phyloP scores from a whole-genome alignment of 2,797 vertebrate species.

The Mallotus villosus region DNA sequence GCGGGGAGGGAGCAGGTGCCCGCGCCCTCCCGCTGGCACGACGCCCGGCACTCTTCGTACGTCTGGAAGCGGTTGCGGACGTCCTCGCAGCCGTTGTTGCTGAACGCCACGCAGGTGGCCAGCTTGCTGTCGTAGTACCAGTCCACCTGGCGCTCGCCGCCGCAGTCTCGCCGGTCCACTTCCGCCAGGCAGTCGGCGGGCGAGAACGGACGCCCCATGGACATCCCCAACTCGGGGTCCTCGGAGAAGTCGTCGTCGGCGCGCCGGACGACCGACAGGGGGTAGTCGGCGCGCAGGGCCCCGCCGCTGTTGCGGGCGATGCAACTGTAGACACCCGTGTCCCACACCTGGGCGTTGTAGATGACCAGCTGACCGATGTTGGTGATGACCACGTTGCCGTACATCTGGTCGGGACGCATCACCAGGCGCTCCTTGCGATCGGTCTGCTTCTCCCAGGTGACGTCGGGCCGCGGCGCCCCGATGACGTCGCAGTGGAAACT shows the following conservation, averaged over 20 bases:
- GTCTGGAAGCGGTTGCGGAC: slow-evolving; percentile 87
- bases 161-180: slow-evolving; percentile 77
- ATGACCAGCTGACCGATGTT: slow-evolving; percentile 96
- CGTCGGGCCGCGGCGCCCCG: slow-evolving; percentile 84
- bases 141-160: slow-evolving; percentile 75
- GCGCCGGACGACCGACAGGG: slow-evolving; percentile 83
- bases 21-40: slow-evolving; percentile 80
- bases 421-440: slow-evolving; percentile 83
- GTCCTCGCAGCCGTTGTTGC: slow-evolving; percentile 81
- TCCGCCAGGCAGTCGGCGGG: slow-evolving; percentile 82
- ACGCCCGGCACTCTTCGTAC: slow-evolving; percentile 86
- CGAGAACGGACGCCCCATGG: slow-evolving; percentile 71
- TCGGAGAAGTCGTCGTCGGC: slow-evolving; percentile 72
- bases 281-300: slow-evolving; percentile 87
- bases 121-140: slow-evolving; percentile 87
- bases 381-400: slow-evolving; percentile 94
- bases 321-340: slow-evolving; percentile 93
- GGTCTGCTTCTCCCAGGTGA: slow-evolving; percentile 96
- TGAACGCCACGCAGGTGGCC: slow-evolving; percentile 85
- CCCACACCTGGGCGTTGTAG: slow-evolving; percentile 89
- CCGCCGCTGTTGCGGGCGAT: slow-evolving; percentile 85
- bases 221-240: slow-evolving; percentile 57
- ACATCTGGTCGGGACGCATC: slow-evolving; percentile 97
- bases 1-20: slow-evolving; percentile 85
- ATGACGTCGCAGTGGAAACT: slow-evolving; percentile 92